Evolutionary conservation across 2,797 vertebrate genomes (phyloP), one percentile per base, ranked within the genome.

Genomic region (Ceryle rudis): DNA sequence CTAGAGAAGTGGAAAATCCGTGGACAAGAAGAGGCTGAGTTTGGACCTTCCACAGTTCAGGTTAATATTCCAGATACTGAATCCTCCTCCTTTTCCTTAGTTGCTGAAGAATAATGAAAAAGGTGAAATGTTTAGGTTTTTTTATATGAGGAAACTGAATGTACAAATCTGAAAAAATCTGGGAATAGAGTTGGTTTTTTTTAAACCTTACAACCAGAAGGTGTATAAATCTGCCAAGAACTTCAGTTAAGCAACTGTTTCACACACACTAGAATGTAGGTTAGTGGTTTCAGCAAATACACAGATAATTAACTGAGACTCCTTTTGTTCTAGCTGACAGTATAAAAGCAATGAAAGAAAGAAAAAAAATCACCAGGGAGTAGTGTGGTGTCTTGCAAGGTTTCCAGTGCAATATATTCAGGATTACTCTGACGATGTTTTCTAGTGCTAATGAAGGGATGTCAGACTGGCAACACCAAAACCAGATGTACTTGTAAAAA

Each of bases 211-310:
- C 4, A 19, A 83, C 49, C 67, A 94, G 90, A 86, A 95, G 64
- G 79, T 80, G 29, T 81, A 85, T 92, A 85, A 92, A 67, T 93
- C 88, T 97, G 93, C 90, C 91, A 93, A 90, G 78, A 89, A 55
- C 52, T 89, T 93, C 90, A 93, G 79, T 91, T 71, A 88, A 86
- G 88, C 85, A 89, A 90, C 60, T 84, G 91, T 84, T 95, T 86
- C 6, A 5, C 60, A 20, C 73, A 81, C 74, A 49, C 70, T 80
- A 28, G 73, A 62, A 94, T 87, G 86, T 96, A 89, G 87, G 90
- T 96, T 94, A 96, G 90, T 84, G 90, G 70, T 90, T 94, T 84
- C 90, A 95, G 87, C 90, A 94, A 86, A 96, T 42, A 93, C 64
- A 70, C 47, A 79, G 80, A 75, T 95, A 94, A 97, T 95, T 96